Evolutionary conservation across 2,797 vertebrate genomes (phyloP).

Genomic region (Chelonia mydas): DNA sequence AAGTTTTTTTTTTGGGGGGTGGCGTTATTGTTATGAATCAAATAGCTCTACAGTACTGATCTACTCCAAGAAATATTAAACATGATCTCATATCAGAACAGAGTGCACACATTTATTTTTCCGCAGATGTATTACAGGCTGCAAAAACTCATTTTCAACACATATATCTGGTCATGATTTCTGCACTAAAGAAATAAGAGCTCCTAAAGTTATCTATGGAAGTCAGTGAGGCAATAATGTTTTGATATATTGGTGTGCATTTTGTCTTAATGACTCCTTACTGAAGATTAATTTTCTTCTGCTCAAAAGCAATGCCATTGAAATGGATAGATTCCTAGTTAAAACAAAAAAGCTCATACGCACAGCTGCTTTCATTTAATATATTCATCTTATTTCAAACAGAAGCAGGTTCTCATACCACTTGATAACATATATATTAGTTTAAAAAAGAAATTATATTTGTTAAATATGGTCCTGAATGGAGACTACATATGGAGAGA

Average conservation of each 20-base stretch:
- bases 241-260: conserved; percentile 49
- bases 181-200: conserved; percentile 40
- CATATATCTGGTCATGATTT: conserved; percentile 41
- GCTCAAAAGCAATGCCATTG: neutral
- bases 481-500: neutral
- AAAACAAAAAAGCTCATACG: neutral
- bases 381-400: neutral
- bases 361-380: neutral
- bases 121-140: conserved; percentile 43
- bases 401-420: neutral
- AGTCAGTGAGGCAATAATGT: conserved; percentile 30
- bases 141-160: conserved; percentile 56
- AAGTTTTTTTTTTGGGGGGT: neutral
- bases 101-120: conserved; percentile 60
- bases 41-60: conserved; percentile 35
- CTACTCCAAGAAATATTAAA: conserved; percentile 34
- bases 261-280: conserved; percentile 55
- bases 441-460: neutral
- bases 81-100: conserved; percentile 58
- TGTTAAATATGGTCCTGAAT: neutral
- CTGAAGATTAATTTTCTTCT: conserved; percentile 35
- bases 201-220: conserved; percentile 45
- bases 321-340: neutral
- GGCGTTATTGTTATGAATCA: conserved; percentile 1
- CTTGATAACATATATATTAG: neutral